These are phyloP conservation scores for Hypothenemus hampei DNA, from an alignment of 1,140 invertebrate genomes.

Conservation along the genomic window DNA sequence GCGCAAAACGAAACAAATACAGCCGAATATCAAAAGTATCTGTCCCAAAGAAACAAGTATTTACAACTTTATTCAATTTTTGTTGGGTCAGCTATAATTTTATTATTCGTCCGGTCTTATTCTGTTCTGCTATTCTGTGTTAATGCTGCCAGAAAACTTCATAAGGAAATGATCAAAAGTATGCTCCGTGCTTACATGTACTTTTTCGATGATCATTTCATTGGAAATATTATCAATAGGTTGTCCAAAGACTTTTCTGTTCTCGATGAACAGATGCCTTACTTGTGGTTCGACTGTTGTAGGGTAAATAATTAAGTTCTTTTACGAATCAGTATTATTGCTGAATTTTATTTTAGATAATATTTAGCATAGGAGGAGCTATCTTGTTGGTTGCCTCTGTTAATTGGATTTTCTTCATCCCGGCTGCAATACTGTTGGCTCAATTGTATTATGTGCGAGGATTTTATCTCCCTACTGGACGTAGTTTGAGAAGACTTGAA, in stretches of 20 bases:
- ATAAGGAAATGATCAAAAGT: slow-evolving; percentile 28
- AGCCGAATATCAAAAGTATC: slow-evolving; percentile 5
- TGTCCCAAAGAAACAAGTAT: slow-evolving; percentile 37
- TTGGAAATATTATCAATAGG: slow-evolving; percentile 38
- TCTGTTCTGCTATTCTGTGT: slow-evolving; percentile 26
- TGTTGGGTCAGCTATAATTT: slow-evolving; percentile 59
- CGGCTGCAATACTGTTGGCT: slow-evolving; percentile 49
- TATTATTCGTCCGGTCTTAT: slow-evolving; percentile 44
- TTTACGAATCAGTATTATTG: slow-evolving; percentile 29
- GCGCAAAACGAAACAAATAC: slow-evolving; percentile 25
- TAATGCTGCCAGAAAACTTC: slow-evolving; percentile 31
- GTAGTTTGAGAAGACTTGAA: slow-evolving; percentile 62
- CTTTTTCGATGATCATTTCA: slow-evolving; percentile 37
- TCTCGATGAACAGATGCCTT: slow-evolving; percentile 35
- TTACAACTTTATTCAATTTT: slow-evolving; percentile 61
- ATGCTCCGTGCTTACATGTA: slow-evolving; percentile 34
- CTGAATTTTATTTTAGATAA: slow-evolving; percentile 8
- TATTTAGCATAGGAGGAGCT: slow-evolving; percentile 20
- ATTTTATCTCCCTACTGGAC: slow-evolving; percentile 57
- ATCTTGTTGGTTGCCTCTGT: slow-evolving; percentile 24
- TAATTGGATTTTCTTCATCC: slow-evolving; percentile 22
- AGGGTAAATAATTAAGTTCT: slow-evolving; percentile 26
- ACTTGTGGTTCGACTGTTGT: slow-evolving; percentile 31
- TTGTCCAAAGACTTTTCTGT: slow-evolving; percentile 35
- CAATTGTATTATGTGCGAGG: slow-evolving; percentile 53